A percentile compares a stretch with the other conserved stretches of the same genome.
Evolutionary conservation across 2,797 vertebrate species (phyloP).

Genomic region (Benthosema pterotum): DNA sequence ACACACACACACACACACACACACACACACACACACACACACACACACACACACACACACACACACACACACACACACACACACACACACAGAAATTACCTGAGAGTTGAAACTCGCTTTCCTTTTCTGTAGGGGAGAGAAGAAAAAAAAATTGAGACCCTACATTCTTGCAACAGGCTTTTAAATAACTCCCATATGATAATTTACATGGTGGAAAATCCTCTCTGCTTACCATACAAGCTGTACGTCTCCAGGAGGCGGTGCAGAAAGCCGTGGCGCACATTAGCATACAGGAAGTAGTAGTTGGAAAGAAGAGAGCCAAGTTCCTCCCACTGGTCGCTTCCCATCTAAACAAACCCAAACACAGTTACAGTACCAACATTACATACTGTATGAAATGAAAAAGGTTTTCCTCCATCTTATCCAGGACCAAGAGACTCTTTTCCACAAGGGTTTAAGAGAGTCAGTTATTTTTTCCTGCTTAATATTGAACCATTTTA

Average conservation of each 20-base stretch:
- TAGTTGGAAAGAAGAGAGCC: conserved; percentile 79
- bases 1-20: background rate
- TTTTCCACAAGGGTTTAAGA: too few relatives aligned
- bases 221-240: conserved; percentile 71
- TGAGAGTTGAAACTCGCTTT: background rate
- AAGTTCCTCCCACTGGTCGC: conserved; percentile 68
- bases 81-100: too few relatives aligned
- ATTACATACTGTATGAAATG: background rate
- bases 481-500: too few relatives aligned
- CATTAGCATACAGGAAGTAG: conserved; percentile 82
- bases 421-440: too few relatives aligned
- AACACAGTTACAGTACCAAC: conserved; percentile 1
- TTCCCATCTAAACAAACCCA: conserved; percentile 69
- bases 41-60: background rate
- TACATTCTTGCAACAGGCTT: background rate
- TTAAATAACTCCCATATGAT: background rate
- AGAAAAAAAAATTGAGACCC: conserved; percentile 6
- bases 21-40: too few relatives aligned
- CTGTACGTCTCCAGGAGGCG: conserved; percentile 79
- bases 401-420: too few relatives aligned
- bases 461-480: too few relatives aligned
- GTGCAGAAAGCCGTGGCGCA: conserved; percentile 77
- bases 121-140: conserved; percentile 41
- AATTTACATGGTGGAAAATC: background rate
- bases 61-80: conserved; percentile 15